phyloP scores from a whole-genome alignment of 2,113 vertebrate species.

The Atractosteus spatula region DNA sequence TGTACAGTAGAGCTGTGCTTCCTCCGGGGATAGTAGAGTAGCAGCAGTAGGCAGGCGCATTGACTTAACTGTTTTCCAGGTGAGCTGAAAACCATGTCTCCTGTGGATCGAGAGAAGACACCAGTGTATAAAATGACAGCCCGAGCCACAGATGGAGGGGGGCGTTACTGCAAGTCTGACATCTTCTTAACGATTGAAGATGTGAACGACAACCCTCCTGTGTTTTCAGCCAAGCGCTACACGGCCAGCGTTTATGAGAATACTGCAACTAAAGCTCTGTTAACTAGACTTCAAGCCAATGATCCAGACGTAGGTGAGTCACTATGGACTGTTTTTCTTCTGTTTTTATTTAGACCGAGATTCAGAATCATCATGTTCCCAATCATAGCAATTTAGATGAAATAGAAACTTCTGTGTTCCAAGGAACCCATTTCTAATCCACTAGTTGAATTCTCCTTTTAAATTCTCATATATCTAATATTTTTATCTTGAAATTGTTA shows the following conservation, averaged over 20 bases:
- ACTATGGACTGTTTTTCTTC: not conserved
- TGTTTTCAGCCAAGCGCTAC: constrained; percentile 80
- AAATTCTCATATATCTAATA: too few species aligned
- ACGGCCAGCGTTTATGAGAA: constrained; percentile 87
- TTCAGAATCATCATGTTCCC: too few species aligned
- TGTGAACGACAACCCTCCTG: constrained; percentile 90
- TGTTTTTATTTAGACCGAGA: too few species aligned
- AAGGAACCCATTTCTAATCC: too few species aligned
- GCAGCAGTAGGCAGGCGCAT: not conserved
- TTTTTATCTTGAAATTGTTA: too few species aligned
- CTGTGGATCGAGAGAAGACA: constrained; percentile 81
- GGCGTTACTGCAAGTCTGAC: constrained; percentile 79
- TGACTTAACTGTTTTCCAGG: constrained; percentile 57
- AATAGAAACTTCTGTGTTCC: too few species aligned
- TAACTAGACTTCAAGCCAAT: constrained; percentile 88
- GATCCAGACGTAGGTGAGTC: constrained; percentile 89
- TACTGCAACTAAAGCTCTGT: constrained; percentile 83
- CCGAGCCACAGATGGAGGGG: constrained; percentile 86
- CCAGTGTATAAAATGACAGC: constrained; percentile 77
- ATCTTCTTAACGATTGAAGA: constrained; percentile 80
- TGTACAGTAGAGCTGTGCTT: not conserved
- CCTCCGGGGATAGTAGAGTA: not conserved
- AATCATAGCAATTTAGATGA: too few species aligned
- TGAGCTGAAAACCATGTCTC: constrained; percentile 78
- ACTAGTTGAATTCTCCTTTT: too few species aligned